Percentiles rank a stretch among this genome's conserved stretches.
Evolutionary conservation across 2,888 invertebrate species (phyloP).

Genomic region (Oligia latruncula): DNA sequence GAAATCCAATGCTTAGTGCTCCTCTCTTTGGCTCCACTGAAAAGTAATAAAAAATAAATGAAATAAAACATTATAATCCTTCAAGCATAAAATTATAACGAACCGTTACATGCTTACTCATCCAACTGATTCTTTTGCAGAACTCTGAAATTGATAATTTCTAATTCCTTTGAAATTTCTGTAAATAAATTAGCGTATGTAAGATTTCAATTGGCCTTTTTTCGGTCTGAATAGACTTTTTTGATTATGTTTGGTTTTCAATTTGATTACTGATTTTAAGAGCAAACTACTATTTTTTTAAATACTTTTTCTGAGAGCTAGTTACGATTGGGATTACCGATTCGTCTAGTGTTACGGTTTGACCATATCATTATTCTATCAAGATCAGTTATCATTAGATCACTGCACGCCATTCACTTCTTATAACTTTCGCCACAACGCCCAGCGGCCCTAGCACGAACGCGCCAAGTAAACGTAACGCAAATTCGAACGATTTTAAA

Average conservation of each 20-base stretch:
- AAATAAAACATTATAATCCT: background rate
- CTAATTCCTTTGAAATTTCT: slow-evolving; percentile 68
- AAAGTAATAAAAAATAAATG: slow-evolving; percentile 1
- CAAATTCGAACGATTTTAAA: background rate
- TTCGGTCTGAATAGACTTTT: background rate
- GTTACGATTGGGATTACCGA: background rate
- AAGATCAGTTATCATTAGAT: background rate
- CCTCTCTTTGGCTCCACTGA: slow-evolving; percentile 17
- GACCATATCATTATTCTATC: background rate
- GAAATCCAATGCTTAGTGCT: slow-evolving; percentile 45
- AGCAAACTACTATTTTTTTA: background rate
- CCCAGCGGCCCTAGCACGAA: background rate
- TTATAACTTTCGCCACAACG: background rate
- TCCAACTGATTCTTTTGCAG: slow-evolving; percentile 29
- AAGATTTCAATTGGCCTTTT: background rate
- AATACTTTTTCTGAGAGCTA: background rate
- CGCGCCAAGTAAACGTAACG: background rate
- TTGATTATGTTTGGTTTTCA: slow-evolving; percentile 6
- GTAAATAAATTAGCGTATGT: slow-evolving; percentile 47
- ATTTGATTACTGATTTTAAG: slow-evolving; percentile 4
- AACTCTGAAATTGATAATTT: slow-evolving; percentile 58
- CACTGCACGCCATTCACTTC: background rate
- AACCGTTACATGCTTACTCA: slow-evolving; percentile 32
- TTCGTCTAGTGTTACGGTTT: background rate
- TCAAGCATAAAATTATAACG: slow-evolving; percentile 8